phyloP scores from a whole-genome alignment of 2,797 vertebrate genomes.

The Chaunax sp. region DNA sequence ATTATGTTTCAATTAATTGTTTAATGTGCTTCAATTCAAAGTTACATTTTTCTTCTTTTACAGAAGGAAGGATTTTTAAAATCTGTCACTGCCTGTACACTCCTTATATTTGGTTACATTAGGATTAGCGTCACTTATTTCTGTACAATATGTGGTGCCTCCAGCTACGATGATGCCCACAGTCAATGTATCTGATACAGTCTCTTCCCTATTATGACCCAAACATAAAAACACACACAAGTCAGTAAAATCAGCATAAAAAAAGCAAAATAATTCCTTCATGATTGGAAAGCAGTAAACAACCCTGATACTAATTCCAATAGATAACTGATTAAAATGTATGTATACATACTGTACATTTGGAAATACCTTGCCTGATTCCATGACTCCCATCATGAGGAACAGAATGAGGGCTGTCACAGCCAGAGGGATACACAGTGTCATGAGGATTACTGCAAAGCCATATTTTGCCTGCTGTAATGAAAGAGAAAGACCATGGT shows the following conservation, averaged over 20 bases:
- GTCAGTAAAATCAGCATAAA: slow-evolving; percentile 13
- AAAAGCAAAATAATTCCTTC: too few species aligned
- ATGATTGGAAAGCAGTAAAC: slow-evolving; percentile 63
- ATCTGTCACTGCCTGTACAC: background rate
- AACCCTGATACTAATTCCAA: background rate
- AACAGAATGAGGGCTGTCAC: slow-evolving; percentile 92
- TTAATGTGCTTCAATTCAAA: too few species aligned
- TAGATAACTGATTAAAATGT: background rate
- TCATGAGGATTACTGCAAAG: slow-evolving; percentile 91
- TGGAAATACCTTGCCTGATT: slow-evolving; percentile 38
- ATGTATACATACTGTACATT: background rate
- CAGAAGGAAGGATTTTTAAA: slow-evolving; percentile 11
- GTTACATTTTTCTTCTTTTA: background rate
- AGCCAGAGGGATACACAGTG: slow-evolving; percentile 89
- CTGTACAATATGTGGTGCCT: slow-evolving; percentile 17
- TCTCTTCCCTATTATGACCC: background rate
- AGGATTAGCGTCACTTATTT: slow-evolving; percentile 2
- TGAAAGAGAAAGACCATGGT: slow-evolving; percentile 7
- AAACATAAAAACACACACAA: slow-evolving; percentile 11
- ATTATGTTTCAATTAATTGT: too few species aligned
- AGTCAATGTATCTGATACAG: background rate
- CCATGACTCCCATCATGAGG: slow-evolving; percentile 93
- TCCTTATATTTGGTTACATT: background rate
- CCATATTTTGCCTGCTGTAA: slow-evolving; percentile 86
- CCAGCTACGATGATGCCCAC: too few species aligned